Percentiles rank a stretch among this genome's conserved stretches.
phyloP scores from a whole-genome alignment of 1,140 invertebrate genomes.

The Philotrypesis tridentata region DNA sequence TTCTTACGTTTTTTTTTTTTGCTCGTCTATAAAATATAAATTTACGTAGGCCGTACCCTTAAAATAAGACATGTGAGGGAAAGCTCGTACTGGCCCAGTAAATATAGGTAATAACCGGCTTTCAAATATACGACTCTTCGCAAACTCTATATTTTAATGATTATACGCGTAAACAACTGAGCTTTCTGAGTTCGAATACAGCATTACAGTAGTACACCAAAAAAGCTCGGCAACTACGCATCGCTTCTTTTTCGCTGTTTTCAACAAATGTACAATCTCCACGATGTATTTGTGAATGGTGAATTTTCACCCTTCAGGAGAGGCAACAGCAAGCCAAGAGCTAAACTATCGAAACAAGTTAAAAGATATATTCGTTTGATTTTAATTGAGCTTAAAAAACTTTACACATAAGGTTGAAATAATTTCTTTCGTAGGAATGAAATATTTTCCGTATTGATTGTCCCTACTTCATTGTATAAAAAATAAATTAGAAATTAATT shows the following conservation, averaged over 20 bases:
- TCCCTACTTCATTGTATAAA: background rate
- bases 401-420: background rate
- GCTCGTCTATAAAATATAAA: background rate
- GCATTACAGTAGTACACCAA: slow-evolving; percentile 39
- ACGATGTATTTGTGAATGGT: slow-evolving; percentile 9
- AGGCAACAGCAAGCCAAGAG: slow-evolving; percentile 28
- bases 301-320: background rate
- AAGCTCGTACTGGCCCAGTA: slow-evolving; percentile 8
- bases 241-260: slow-evolving; percentile 13
- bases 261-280: slow-evolving; percentile 48
- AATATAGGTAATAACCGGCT: background rate
- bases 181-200: slow-evolving; percentile 36
- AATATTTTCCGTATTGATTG: background rate
- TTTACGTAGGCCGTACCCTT: slow-evolving; percentile 40
- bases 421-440: slow-evolving; percentile 16
- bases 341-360: slow-evolving; percentile 23
- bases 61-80: slow-evolving; percentile 30
- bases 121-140: background rate
- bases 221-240: slow-evolving; percentile 29
- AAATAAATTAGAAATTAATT: background rate
- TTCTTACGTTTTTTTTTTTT: slow-evolving; percentile 1
- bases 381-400: background rate
- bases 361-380: background rate
- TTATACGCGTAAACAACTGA: slow-evolving; percentile 40
- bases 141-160: slow-evolving; percentile 14